Percentiles rank a stretch among this genome's conserved stretches.
Evolutionary conservation across 2,113 vertebrate species (phyloP).

Genomic region (Prietella phreatophila): DNA sequence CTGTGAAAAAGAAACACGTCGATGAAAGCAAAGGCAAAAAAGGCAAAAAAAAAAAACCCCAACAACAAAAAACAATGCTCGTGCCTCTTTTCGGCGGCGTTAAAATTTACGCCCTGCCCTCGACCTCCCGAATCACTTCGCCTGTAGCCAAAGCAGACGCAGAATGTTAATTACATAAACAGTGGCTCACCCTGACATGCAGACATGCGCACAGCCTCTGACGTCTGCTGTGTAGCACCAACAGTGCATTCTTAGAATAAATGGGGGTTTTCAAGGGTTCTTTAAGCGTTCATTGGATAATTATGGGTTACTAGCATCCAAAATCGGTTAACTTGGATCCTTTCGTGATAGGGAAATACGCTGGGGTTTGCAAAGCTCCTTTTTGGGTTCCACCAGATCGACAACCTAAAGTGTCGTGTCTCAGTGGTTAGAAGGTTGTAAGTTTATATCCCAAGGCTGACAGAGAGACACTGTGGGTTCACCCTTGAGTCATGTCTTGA

Average conservation of each 20-base stretch:
- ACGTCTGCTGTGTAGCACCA: neutral
- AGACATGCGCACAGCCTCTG: neutral
- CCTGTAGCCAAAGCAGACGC: constrained; percentile 15
- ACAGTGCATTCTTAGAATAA: neutral
- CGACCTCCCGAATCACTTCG: neutral
- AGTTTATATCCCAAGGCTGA: neutral
- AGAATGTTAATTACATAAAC: neutral
- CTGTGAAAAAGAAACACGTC: constrained; percentile 55
- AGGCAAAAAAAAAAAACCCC: too few species aligned
- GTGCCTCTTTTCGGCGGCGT: constrained; percentile 37
- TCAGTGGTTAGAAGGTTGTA: neutral
- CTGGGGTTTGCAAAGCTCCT: neutral
- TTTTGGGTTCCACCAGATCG: neutral
- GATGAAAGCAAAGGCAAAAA: constrained; percentile 36
- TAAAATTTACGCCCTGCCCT: constrained; percentile 32
- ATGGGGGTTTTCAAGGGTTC: neutral
- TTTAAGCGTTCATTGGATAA: neutral
- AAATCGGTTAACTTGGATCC: too few species aligned
- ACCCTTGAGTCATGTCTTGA: neutral
- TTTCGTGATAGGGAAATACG: neutral
- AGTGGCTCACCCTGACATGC: neutral
- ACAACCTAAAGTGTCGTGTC: neutral
- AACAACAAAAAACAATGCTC: neutral
- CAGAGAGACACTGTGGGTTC: neutral
- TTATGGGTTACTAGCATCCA: neutral